Base-by-base conservation (phyloP, 2,888 invertebrate genomes). In the Rugalucina vietnamica region DNA sequence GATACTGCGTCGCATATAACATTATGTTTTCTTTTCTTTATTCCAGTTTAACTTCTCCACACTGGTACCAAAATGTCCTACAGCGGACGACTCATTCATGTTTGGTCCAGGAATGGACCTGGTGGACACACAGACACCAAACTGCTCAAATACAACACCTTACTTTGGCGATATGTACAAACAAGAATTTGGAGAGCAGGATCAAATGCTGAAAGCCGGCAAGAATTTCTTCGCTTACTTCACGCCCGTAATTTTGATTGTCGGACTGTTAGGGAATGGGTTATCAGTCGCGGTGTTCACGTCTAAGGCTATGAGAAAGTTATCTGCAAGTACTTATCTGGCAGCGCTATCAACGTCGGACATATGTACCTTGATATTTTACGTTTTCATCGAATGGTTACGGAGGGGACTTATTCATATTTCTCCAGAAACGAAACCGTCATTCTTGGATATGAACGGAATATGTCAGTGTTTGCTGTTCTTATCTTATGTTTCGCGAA, bases 331-430 rank as follows among this genome's bases (percentile, higher is more conserved):
- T 85, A 96, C 97, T 88, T 98, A 98, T 93, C 95, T 98, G 82
- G 96, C 97, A 0, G 97, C 97, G 0, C 94, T 98, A 73, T 97
- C 97, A 84, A 97, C 97, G 93, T 97, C 97, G 0, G 96, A 97
- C 1, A 97, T 97, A 90, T 94, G 97, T 24, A 92, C 97, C 0
- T 96, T 96, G 18, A 94, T 97, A 0, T 96, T 97, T 69, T 94
- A 93, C 79, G 93, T 94, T 1, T 89, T 93, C 32, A 82, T 93
- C n/a, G 93, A 94, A 78, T 94, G 94, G 94, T 72, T 94, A n/a
- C 75, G 89, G n/a, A 76, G 92, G 50, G 94, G 94, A 21, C 72
- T 91, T 34, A 77, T 80, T 0, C 79, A 82, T 37, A 79, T 87
- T 12, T 29, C 71, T 24, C 88, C 88, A 0, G 82, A 77, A 10